phyloP scores from a whole-genome alignment of 30 jellyfish, hydroid and myxozoan species.

The Clytia hemisphaerica region DNA sequence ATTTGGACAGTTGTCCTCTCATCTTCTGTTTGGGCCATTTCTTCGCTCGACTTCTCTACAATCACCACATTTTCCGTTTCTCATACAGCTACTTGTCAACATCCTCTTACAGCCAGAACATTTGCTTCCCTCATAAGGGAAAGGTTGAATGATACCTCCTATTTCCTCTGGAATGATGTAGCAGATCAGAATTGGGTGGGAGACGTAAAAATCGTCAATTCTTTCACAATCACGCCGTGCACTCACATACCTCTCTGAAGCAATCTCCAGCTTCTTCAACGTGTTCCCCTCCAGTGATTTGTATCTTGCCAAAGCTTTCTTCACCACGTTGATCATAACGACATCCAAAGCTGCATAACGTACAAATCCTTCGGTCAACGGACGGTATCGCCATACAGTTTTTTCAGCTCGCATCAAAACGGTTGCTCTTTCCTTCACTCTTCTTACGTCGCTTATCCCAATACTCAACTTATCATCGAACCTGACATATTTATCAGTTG shows the following conservation, averaged over 20 bases:
- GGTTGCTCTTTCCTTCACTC: neutral
- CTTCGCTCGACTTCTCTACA: neutral
- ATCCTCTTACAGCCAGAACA: neutral
- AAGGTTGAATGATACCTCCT: neutral
- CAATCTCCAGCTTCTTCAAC: neutral
- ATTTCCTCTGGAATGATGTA: neutral
- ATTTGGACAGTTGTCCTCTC: no score
- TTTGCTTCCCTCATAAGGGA: neutral
- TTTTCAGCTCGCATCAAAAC: neutral
- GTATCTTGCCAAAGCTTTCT: neutral
- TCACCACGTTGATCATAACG: neutral
- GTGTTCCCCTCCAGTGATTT: neutral
- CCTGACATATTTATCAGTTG: neutral
- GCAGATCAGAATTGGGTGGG: neutral
- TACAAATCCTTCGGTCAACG: slow-evolving; percentile 5
- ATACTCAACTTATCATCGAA: no score
- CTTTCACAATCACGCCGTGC: neutral
- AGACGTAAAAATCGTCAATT: neutral
- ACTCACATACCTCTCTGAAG: neutral
- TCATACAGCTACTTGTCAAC: neutral
- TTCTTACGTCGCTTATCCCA: neutral
- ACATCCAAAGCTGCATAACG: slow-evolving; percentile 30
- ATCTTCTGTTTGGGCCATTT: no score
- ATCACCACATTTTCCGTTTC: neutral
- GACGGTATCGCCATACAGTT: slow-evolving; percentile 27